Percentiles rank a stretch among this genome's conserved stretches.
phyloP scores from a whole-genome alignment of 2,888 invertebrate species.

The Ctenicera cuprea region DNA sequence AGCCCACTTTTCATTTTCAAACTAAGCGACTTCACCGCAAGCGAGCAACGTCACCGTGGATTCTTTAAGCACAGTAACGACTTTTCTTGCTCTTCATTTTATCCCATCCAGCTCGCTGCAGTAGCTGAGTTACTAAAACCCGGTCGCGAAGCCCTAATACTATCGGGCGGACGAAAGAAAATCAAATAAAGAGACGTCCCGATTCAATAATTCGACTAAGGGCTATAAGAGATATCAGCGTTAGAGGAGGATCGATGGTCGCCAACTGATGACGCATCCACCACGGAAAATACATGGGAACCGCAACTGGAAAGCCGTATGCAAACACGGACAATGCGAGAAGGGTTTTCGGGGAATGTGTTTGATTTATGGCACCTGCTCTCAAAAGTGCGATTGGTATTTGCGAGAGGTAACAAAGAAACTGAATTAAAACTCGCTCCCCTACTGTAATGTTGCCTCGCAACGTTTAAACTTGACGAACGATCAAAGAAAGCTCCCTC shows the following conservation, averaged over 20 bases:
- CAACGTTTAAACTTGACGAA: conserved; percentile 24
- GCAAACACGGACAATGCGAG: conserved; percentile 21
- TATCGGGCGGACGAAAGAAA: conserved; percentile 45
- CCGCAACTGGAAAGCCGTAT: conserved; percentile 16
- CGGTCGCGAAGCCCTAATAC: conserved; percentile 43
- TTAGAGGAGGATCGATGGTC: conserved; percentile 30
- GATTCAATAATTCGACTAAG: conserved; percentile 46
- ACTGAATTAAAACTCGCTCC: conserved; percentile 17
- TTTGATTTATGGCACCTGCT: conserved; percentile 25
- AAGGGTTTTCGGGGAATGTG: conserved; percentile 5
- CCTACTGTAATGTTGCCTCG: conserved; percentile 3
- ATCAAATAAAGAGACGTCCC: conserved; percentile 45
- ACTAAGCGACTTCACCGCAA: conserved; percentile 36
- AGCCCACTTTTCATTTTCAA: conserved; percentile 48
- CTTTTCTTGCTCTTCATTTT: conserved; percentile 45
- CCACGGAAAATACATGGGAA: conserved; percentile 6
- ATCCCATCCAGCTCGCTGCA: conserved; percentile 34
- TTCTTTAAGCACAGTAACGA: conserved; percentile 44
- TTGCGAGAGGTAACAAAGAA: conserved; percentile 22
- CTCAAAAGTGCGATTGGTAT: conserved; percentile 5
- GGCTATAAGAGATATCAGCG: conserved; percentile 34
- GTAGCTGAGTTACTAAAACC: conserved; percentile 41
- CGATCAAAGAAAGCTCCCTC: conserved; percentile 19
- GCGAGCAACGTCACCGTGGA: conserved; percentile 40
- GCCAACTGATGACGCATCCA: conserved; percentile 1